Evolutionary conservation across 1,140 invertebrate genomes (phyloP).

Genomic region (Trypoxylus dichotomus): DNA sequence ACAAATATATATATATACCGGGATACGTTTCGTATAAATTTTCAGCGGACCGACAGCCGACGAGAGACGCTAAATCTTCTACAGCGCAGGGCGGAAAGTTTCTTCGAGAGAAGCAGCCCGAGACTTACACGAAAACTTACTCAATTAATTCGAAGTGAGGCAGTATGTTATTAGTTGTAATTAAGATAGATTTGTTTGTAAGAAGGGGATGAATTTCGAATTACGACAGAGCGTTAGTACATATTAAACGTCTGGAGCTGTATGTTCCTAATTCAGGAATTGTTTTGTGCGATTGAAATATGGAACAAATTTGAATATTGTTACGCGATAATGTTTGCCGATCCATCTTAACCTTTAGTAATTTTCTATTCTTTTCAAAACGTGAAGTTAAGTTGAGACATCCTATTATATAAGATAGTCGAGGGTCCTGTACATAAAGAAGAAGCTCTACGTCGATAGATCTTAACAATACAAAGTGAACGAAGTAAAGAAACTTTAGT

Average conservation of each 20-base stretch:
- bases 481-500: too few species aligned
- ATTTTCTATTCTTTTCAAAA: too few species aligned
- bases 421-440: too few species aligned
- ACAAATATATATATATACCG: constrained; percentile 7
- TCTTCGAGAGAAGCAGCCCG: background rate
- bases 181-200: constrained; percentile 7
- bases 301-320: too few species aligned
- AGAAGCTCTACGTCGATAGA: too few species aligned
- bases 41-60: background rate
- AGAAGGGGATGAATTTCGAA: background rate
- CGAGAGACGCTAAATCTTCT: background rate
- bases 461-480: too few species aligned
- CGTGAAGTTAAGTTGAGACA: too few species aligned
- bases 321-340: too few species aligned
- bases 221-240: background rate
- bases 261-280: too few species aligned
- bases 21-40: constrained; percentile 3
- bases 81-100: background rate
- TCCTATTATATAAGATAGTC: too few species aligned
- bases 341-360: too few species aligned
- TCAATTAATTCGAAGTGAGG: constrained; percentile 2
- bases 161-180: constrained; percentile 3
- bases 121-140: constrained; percentile 2
- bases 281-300: too few species aligned
- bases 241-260: background rate